Evolutionary conservation across 2,113 vertebrate genomes (phyloP), one percentile per base, ranked within the genome.

Genomic region (Oceanodroma tethys): DNA sequence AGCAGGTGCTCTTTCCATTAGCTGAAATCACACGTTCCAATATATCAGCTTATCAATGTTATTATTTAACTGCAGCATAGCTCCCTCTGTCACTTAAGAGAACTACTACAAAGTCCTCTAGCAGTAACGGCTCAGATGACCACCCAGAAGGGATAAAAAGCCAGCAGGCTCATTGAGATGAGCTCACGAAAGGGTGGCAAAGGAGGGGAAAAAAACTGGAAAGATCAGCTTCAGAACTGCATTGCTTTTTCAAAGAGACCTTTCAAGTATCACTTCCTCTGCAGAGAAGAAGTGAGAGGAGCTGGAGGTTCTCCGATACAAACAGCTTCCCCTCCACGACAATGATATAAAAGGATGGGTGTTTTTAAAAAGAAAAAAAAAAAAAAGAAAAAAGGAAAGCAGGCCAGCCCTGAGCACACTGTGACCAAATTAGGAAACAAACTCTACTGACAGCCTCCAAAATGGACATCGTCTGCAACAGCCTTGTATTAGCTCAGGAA

Each of bases 391-490:
- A 95, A 95, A 97, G 88, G 90, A 94, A 97, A 97, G 97, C 97
- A 97, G 97, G 94, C 86, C 88, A 96, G 97, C 88, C 89, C 74
- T 67, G 83, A 97, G 89, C 95, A 97, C 22, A 53, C 73, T 87
- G 95, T 98, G 97, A 98, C 98, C 98, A 98, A 98, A 98, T 98
- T 98, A 98, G 98, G 98, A 98, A 98, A 90, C 76, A 95, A 97
- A 92, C 59, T 93, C 95, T 87, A 81, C 81, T 60, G 72, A 88
- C 88, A 87, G 95, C 86, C 94, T 97, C 95, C 90, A 88, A 88
- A 90, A 96, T 79, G 96, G 95, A 93, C 92, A 91, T 86, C 1
- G 2, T 76, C 76, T 87, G 71, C 86, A 56, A 63, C 73, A 95
- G 93, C 79, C 83, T 90, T 63, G 17, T 68, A 30, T 90, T 86